These are phyloP conservation scores for Chaetogeoica ovagalla DNA, from an alignment of 2,888 invertebrate genomes.

Conservation along the genomic window DNA sequence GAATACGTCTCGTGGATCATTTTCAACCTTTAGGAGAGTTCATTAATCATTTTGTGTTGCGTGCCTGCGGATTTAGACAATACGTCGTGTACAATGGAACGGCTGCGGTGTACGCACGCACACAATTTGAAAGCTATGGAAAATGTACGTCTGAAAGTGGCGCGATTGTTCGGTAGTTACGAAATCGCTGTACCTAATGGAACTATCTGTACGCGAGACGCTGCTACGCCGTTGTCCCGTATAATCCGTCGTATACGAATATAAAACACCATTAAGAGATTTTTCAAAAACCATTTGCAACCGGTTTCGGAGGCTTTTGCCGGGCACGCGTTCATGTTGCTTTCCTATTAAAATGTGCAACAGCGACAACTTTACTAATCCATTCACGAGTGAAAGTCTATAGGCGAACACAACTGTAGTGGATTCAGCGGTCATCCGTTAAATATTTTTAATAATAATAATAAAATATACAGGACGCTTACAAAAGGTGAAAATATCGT, in stretches of 20 bases:
- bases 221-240: background rate
- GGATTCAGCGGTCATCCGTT: no score
- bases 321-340: no score
- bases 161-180: background rate
- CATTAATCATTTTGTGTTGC: background rate
- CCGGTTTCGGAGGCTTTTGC: no score
- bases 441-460: no score
- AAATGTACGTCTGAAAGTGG: background rate
- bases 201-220: background rate
- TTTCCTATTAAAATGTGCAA: no score
- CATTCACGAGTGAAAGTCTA: no score
- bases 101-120: background rate
- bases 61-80: background rate
- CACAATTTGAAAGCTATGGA: no score
- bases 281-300: no score
- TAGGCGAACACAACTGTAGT: no score
- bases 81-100: background rate
- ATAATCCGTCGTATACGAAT: background rate
- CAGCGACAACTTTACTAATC: no score
- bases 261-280: background rate
- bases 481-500: slow-evolving; percentile 9
- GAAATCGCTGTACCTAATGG: background rate
- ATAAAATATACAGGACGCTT: background rate
- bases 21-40: background rate
- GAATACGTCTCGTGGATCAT: background rate